Conservation (phyloP, 1,140 invertebrate species). For the Drosophila bifasciata region DNA sequence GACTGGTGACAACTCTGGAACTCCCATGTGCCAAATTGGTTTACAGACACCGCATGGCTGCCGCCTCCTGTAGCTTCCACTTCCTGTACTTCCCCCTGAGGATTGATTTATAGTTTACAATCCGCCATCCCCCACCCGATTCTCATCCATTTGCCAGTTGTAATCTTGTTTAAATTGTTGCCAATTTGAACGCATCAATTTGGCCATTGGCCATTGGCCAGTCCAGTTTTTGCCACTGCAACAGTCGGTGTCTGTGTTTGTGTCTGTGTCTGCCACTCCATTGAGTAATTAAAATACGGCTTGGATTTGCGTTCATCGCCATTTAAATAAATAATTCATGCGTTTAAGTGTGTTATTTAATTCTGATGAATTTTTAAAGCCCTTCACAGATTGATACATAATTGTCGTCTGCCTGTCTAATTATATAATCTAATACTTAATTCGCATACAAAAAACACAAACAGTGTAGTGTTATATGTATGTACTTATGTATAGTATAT, state of each 20-base stretch:
- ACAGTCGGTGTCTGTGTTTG: not conserved
- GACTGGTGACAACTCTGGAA: slow-evolving; percentile 5
- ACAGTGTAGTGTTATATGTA: not conserved
- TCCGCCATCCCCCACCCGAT: not conserved
- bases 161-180: slow-evolving; percentile 52
- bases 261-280: not conserved
- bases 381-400: slow-evolving; percentile 19
- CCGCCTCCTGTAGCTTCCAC: not conserved
- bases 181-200: slow-evolving; percentile 43
- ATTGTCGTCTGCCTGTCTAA: slow-evolving; percentile 23
- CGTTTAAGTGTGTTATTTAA: slow-evolving; percentile 13
- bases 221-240: not conserved
- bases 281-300: slow-evolving; percentile 42
- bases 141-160: slow-evolving; percentile 4
- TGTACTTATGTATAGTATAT: too few species aligned
- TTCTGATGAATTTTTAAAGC: slow-evolving; percentile 30
- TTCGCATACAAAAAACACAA: slow-evolving; percentile 16
- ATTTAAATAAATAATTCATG: slow-evolving; percentile 33
- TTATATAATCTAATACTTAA: slow-evolving; percentile 33
- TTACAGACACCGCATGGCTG: slow-evolving; percentile 30
- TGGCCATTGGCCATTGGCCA: slow-evolving; percentile 25
- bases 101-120: slow-evolving; percentile 37
- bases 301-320: slow-evolving; percentile 28
- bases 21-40: slow-evolving; percentile 45
- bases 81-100: slow-evolving; percentile 6